Conservation (phyloP, 2,888 invertebrate species). For the Microctonus brassicae region DNA sequence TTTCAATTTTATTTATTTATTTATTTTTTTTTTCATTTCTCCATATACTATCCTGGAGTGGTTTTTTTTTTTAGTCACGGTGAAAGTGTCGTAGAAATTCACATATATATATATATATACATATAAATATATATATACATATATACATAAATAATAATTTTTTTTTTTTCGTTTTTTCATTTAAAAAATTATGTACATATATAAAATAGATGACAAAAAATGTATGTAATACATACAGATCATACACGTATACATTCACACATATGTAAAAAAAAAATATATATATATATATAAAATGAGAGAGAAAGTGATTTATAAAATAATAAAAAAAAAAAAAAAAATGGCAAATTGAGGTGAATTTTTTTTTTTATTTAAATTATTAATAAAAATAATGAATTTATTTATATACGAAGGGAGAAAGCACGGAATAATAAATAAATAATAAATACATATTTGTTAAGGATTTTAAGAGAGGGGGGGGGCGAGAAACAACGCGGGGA, state of each 20-base stretch:
- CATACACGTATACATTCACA: not conserved
- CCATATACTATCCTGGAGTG: constrained; percentile 49
- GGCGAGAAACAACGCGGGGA: constrained; percentile 8
- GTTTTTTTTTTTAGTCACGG: constrained; percentile 62
- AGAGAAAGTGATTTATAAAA: not conserved
- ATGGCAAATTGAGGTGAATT: not conserved
- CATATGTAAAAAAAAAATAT: not conserved
- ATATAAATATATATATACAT: no score
- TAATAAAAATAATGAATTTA: constrained; percentile 13
- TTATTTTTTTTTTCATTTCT: constrained; percentile 17
- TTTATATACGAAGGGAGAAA: not conserved
- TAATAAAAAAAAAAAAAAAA: not conserved
- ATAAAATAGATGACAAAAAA: constrained; percentile 12
- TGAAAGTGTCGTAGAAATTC: constrained; percentile 53
- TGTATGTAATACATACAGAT: no score
- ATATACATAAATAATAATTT: no score
- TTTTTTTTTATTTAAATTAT: no score
- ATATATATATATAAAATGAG: no score
- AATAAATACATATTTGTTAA: not conserved
- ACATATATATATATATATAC: no score
- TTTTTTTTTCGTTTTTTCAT: constrained; percentile 1
- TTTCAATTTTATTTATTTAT: not conserved
- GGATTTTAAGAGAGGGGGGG: no score
- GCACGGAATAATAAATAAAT: not conserved
- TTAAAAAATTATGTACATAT: constrained; percentile 1